Base-by-base conservation (phyloP, 2,797 vertebrate genomes). In the Cheirogaleus major region DNA sequence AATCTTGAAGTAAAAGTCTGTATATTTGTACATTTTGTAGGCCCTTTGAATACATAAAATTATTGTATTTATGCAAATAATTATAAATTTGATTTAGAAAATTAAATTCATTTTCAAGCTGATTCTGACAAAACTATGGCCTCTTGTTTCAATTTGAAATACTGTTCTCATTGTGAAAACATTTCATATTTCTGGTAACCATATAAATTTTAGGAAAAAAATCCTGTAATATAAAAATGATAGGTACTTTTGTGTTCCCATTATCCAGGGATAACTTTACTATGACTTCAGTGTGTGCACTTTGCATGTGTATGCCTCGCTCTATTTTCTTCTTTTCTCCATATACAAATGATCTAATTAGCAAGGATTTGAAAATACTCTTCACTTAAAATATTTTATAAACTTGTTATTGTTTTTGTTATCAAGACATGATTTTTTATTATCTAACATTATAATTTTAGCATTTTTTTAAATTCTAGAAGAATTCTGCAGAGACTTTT, bases 401-500 rank as follows among this genome's bases (percentile, higher is more conserved):
- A 50, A 3, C 6, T 50, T 84, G 89, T 89, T 92, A 80, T 73
- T 78, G 14, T 75, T 61, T 75, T 85, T 48, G 4, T 83, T 92
- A 84, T 45, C 30, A 80, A 91, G 93, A 90, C 15, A 67, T 35
- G 25, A 79, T 61, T 81, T 65, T 91, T 80, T 52, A 70, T 69
- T 5, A 78, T 72, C 22, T 38, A 48, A 65, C 32, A 72, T 78
- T 17, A 57, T 35, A 88, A 8, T 55, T 92, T 88, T 78, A 48
- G n/a, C 43, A 82, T 50, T 86, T 81, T 81, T n/a, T 89, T 92
- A 79, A 92, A 80, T 50, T 55, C 27, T 94, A 9, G 30, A 81
- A 80, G 8, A 78, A 90, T 22, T 57, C 23, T 73, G 45, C 23
- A 69, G 5, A 80, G 23, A 38, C 41, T 76, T 35, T 91, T 13